Conservation (phyloP, 2,113 vertebrate genomes). For the Pseudonaja textilis region DNA sequence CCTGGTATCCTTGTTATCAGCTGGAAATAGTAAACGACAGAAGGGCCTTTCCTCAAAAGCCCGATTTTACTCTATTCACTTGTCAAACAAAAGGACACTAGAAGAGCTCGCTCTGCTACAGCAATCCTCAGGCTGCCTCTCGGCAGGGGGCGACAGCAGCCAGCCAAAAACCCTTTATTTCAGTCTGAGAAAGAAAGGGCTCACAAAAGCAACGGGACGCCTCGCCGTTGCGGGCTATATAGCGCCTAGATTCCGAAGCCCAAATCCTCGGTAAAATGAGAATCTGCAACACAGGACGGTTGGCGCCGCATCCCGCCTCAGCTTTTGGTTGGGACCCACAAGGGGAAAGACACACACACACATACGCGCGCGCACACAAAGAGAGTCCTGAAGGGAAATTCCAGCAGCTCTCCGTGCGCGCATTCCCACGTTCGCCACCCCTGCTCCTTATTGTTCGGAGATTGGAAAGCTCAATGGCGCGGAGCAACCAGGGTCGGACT, state of each 20-base stretch:
- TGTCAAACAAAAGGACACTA: slow-evolving; percentile 15
- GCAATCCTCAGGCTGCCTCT: background rate
- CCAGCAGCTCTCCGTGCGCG: background rate
- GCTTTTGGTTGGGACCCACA: background rate
- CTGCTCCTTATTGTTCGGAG: background rate
- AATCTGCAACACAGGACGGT: background rate
- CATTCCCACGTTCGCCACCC: background rate
- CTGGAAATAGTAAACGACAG: slow-evolving; percentile 1
- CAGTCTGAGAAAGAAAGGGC: no score
- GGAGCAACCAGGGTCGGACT: background rate
- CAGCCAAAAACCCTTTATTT: background rate
- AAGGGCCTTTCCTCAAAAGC: background rate
- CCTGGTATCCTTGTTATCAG: background rate
- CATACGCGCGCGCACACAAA: no score
- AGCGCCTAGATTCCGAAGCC: background rate
- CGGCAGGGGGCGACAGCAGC: background rate
- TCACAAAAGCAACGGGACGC: background rate
- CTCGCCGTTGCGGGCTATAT: background rate
- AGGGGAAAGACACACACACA: background rate
- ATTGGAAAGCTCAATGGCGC: background rate
- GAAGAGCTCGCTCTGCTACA: no score
- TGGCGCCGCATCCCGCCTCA: background rate
- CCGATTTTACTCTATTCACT: background rate
- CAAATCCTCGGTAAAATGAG: background rate
- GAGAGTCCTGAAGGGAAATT: background rate